These are phyloP conservation scores for Eumaeus atala DNA, from an alignment of 1,140 invertebrate species.

Conservation along the genomic window DNA sequence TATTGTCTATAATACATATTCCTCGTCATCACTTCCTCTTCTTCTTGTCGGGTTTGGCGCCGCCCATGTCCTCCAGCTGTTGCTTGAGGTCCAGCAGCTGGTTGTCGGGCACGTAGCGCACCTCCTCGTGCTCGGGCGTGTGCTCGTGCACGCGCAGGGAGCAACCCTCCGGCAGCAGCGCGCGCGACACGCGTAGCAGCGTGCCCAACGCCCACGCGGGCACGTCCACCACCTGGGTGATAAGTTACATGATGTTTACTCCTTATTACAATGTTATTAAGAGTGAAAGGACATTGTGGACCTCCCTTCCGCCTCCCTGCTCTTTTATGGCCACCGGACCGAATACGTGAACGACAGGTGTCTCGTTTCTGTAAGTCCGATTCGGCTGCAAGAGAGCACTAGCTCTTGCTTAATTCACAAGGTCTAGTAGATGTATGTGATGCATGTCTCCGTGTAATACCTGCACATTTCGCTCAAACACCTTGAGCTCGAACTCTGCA, in stretches of 20 bases:
- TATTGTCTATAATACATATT: too few relatives aligned
- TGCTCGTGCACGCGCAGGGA: slow-evolving; percentile 77
- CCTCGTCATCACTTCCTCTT: slow-evolving; percentile 42
- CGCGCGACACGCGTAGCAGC: slow-evolving; percentile 82
- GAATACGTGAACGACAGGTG: too few relatives aligned
- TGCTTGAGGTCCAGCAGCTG: slow-evolving; percentile 83
- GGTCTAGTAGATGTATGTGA: too few relatives aligned
- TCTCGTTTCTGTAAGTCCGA: too few relatives aligned
- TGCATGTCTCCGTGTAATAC: slow-evolving; percentile 40
- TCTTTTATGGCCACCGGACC: too few relatives aligned
- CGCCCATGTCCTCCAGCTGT: slow-evolving; percentile 78
- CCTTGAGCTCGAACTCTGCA: slow-evolving; percentile 81
- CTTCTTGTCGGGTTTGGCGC: slow-evolving; percentile 71
- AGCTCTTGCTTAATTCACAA: too few relatives aligned
- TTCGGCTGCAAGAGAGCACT: too few relatives aligned
- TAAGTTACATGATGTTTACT: background rate
- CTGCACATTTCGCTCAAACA: slow-evolving; percentile 87
- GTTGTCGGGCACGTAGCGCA: slow-evolving; percentile 86
- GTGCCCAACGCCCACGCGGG: slow-evolving; percentile 69
- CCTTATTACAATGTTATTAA: too few relatives aligned
- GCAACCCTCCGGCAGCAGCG: slow-evolving; percentile 84
- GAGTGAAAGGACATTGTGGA: too few relatives aligned
- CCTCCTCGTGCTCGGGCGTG: slow-evolving; percentile 73
- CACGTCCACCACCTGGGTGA: slow-evolving; percentile 76
- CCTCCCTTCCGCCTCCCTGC: too few relatives aligned